Conservation (phyloP, 2,888 invertebrate genomes). For the Aphodius granarius region DNA sequence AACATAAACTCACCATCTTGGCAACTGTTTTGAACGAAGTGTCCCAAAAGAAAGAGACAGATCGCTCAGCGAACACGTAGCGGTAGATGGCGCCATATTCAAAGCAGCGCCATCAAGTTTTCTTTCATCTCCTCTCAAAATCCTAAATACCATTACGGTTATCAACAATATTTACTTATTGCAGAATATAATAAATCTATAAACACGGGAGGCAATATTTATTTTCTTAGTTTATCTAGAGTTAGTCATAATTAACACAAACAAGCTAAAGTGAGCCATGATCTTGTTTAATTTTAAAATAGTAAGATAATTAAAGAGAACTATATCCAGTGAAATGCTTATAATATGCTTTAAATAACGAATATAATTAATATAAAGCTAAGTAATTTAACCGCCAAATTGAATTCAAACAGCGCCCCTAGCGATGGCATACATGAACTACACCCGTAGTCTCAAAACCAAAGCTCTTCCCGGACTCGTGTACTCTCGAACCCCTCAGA, state of each 20-base stretch:
- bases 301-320: neutral
- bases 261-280: neutral
- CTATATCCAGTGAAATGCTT: neutral
- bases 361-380: neutral
- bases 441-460: slow-evolving; percentile 44
- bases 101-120: slow-evolving; percentile 4
- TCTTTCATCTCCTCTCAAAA: neutral
- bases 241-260: neutral
- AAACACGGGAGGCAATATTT: neutral
- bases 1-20: slow-evolving; percentile 24
- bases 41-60: slow-evolving; percentile 18
- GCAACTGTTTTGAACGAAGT: slow-evolving; percentile 14
- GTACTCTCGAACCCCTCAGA: slow-evolving; percentile 72
- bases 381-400: slow-evolving; percentile 23
- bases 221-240: neutral
- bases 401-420: slow-evolving; percentile 36
- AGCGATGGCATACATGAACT: slow-evolving; percentile 46
- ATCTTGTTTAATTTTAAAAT: neutral
- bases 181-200: neutral
- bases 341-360: neutral
- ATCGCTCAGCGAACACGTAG: slow-evolving; percentile 20
- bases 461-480: slow-evolving; percentile 40
- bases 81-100: slow-evolving; percentile 28
- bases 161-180: neutral
- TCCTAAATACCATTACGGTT: neutral